Evolutionary conservation across 2,888 invertebrate species (phyloP).

Genomic region (Graphium colonna): DNA sequence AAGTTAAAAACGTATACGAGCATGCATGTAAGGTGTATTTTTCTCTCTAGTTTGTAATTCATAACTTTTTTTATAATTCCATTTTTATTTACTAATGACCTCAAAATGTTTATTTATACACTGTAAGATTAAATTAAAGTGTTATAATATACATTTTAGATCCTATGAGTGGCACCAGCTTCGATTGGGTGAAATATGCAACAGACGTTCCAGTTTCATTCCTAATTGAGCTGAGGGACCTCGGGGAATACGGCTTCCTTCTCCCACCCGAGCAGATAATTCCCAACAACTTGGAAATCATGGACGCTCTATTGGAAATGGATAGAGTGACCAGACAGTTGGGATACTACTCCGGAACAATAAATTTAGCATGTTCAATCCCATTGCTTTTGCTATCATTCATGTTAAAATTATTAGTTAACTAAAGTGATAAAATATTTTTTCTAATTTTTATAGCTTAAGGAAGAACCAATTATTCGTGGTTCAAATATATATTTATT

Average conservation of each 20-base stretch:
- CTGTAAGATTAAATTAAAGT: too few relatives aligned
- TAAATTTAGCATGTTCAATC: constrained; percentile 32
- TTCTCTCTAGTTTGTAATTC: too few relatives aligned
- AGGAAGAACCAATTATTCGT: too few relatives aligned
- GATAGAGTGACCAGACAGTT: constrained; percentile 51
- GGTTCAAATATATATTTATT: too few relatives aligned
- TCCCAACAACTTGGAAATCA: constrained; percentile 79
- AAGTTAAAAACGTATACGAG: too few relatives aligned
- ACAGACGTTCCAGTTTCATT: constrained; percentile 74
- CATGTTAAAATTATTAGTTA: constrained; percentile 5
- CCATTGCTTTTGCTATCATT: constrained; percentile 29
- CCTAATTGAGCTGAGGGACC: constrained; percentile 81
- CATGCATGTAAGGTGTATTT: too few relatives aligned
- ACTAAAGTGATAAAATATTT: constrained; percentile 3
- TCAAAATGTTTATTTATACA: too few relatives aligned
- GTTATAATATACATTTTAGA: too few relatives aligned
- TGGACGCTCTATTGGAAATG: constrained; percentile 76
- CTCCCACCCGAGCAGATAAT: constrained; percentile 76
- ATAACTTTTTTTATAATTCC: too few relatives aligned
- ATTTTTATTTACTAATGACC: too few relatives aligned
- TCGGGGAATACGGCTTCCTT: constrained; percentile 78
- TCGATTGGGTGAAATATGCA: constrained; percentile 80
- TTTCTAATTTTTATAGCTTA: too few relatives aligned
- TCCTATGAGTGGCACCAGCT: constrained; percentile 71
- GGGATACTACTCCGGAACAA: constrained; percentile 43